phyloP scores from a whole-genome alignment of 2,113 vertebrate species.

The Argyrosomus japonicus region DNA sequence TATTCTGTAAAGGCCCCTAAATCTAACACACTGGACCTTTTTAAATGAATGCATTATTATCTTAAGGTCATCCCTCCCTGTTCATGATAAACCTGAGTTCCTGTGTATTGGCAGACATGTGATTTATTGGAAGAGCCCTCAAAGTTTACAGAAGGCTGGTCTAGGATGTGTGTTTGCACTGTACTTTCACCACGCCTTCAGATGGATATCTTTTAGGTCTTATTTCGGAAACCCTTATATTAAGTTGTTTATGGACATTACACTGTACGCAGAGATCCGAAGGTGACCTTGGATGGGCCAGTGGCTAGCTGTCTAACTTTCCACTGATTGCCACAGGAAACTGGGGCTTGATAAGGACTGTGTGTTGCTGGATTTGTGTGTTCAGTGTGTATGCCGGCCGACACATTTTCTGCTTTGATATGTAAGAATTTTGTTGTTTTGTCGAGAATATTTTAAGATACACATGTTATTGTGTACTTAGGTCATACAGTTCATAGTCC shows the following conservation, averaged over 20 bases:
- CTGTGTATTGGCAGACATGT: neutral
- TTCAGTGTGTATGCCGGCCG: neutral
- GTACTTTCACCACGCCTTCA: constrained; percentile 56
- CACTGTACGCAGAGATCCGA: neutral
- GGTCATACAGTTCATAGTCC: neutral
- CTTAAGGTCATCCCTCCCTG: neutral
- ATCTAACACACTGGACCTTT: no score
- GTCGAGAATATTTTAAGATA: no score
- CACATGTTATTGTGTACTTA: neutral
- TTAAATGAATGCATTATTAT: neutral
- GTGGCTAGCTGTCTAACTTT: constrained; percentile 37
- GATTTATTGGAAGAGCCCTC: constrained; percentile 39
- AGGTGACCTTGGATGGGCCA: constrained; percentile 34
- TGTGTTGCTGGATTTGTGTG: constrained; percentile 17
- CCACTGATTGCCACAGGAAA: constrained; percentile 48
- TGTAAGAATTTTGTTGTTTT: neutral
- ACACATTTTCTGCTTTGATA: neutral
- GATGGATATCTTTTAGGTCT: neutral
- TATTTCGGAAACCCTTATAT: neutral
- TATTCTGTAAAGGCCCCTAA: no score
- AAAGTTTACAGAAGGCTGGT: constrained; percentile 61
- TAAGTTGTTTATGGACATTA: constrained; percentile 8
- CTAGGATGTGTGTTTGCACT: constrained; percentile 50
- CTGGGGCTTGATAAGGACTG: constrained; percentile 27
- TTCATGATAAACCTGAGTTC: constrained; percentile 2